Percentiles rank a stretch among this genome's conserved stretches.
Evolutionary conservation across 2,797 vertebrate species (phyloP).

Genomic region (Champsocephalus esox): DNA sequence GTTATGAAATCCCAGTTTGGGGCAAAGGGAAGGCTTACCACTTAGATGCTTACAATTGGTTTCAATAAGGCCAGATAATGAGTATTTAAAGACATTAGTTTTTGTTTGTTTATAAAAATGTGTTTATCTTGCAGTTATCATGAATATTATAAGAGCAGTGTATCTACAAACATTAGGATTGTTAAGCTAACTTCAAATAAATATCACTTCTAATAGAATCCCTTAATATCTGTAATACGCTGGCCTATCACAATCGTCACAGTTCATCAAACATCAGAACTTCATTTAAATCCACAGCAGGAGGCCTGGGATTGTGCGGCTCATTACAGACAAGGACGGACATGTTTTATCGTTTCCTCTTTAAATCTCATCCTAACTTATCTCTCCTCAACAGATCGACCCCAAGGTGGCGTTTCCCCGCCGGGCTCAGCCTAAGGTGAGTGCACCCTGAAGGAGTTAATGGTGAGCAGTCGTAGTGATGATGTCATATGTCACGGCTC

Average conservation of each 20-base stretch:
- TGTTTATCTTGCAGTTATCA: not conserved
- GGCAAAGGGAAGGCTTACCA: not conserved
- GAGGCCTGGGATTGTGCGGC: not conserved
- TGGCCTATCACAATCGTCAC: not conserved
- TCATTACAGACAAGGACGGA: not conserved
- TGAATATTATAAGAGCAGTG: not conserved
- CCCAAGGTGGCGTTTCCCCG: conserved; percentile 95
- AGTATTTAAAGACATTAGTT: too few relatives aligned
- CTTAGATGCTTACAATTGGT: not conserved
- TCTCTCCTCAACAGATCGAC: conserved; percentile 88
- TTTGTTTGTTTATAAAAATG: too few relatives aligned
- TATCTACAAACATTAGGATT: not conserved
- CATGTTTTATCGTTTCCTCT: not conserved
- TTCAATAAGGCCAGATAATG: too few relatives aligned
- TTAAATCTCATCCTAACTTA: conserved; percentile 29
- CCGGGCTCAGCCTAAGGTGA: conserved; percentile 95
- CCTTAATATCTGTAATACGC: not conserved
- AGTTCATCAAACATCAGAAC: conserved; percentile 8
- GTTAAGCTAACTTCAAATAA: not conserved
- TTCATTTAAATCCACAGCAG: conserved; percentile 1
- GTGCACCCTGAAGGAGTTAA: conserved; percentile 60
- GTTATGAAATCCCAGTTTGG: not conserved
- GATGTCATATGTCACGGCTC: conserved; percentile 70
- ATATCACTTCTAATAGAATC: not conserved
- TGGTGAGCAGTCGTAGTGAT: conserved; percentile 34